phyloP scores from a whole-genome alignment of 53 echinoderm and acorn worm species.

The Hippasteria phrygiana region DNA sequence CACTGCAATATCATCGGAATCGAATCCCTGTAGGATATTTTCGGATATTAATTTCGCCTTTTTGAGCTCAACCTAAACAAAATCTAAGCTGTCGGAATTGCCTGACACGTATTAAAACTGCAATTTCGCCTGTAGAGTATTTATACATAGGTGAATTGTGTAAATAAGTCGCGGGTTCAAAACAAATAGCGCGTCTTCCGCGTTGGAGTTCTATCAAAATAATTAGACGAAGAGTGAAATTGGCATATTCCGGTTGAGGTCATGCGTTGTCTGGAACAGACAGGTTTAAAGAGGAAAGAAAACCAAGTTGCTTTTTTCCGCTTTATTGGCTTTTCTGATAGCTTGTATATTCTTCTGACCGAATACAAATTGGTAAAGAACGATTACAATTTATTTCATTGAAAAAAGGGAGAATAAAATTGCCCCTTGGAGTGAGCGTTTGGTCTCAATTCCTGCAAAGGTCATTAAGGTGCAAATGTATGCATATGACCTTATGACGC shows the following conservation, averaged over 20 bases:
- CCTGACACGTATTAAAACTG: not conserved
- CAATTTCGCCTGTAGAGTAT: not conserved
- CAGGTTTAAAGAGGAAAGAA: no score
- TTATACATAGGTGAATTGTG: not conserved
- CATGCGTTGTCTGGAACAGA: no score
- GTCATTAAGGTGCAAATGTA: no score
- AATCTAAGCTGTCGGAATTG: not conserved
- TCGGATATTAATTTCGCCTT: slow-evolving; percentile 3
- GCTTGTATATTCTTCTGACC: no score
- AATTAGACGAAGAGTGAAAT: not conserved
- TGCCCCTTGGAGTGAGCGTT: no score
- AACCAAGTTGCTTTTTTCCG: no score
- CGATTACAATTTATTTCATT: no score
- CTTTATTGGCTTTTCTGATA: no score
- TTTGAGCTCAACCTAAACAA: not conserved
- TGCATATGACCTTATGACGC: no score
- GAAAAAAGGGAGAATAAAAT: no score
- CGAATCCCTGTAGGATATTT: not conserved
- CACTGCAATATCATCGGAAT: not conserved
- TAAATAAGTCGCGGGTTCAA: not conserved
- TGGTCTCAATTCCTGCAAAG: no score
- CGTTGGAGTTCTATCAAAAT: not conserved
- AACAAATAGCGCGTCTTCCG: not conserved
- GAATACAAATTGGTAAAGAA: no score
- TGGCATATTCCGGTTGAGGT: not conserved